Evolutionary conservation across 2,888 invertebrate genomes (phyloP), one percentile per base, ranked within the genome.

Genomic region (Drosophila mayaguana): DNA sequence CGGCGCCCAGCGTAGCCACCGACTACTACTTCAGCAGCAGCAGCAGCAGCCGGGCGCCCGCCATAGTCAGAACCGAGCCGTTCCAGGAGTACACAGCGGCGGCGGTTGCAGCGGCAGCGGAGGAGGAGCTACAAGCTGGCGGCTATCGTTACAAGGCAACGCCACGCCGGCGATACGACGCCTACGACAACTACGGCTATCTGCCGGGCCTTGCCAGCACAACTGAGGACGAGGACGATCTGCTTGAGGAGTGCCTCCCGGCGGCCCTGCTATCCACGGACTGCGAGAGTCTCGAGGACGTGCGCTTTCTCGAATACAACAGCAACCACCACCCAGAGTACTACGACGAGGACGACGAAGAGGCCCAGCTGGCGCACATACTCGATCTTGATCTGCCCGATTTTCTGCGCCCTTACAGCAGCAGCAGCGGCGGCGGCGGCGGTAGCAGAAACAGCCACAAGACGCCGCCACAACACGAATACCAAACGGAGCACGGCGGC

Each of bases 181-280:
- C 78, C 72, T 81, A 80, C 91, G 84, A 85, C 70, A 89, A 87
- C 65, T 87, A 89, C 86, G 89, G 86, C 60, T 87, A 87, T 55
- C 57, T 87, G 77, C 88, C 89, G 57, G 85, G 88, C 63, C 66
- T 85, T 51, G 67, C 85, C 77, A 88, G 85, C 79, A 88, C 87
- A 51, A 85, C 84, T 48, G 84, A 85, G 56, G 84, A 85, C 75
- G 79, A 80, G 62, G 80, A 80, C 72, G 78, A 85, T 63, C 75
- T 85, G 43, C 83, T 85, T 53, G 84, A 88, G 42, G 81, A 86
- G 69, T 81, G 87, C 38, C 43, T 86, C 66, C 84, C 87, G n/a
- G 72, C 81, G 64, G 87, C 87, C 0, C 22, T 88, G 53, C 57
- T 85, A 43, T 88, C 84, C 62, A 84, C 84, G n/a, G 84, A 85